These are phyloP conservation scores for Sus cebifrons DNA, from an alignment of 2,797 vertebrate genomes.

Conservation along the genomic window DNA sequence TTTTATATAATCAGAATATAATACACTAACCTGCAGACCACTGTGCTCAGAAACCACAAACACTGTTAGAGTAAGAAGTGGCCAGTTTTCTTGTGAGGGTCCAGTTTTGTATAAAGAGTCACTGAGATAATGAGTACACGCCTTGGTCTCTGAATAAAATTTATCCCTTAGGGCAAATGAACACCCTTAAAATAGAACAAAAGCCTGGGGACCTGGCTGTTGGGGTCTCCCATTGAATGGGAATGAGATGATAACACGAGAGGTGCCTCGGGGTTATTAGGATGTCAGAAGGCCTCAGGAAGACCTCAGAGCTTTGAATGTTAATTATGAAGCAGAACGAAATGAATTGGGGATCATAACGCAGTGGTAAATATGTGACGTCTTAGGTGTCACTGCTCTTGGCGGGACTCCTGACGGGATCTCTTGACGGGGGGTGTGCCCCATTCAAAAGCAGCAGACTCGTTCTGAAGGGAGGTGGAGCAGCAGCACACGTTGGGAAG, in stretches of 20 bases:
- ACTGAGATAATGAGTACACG: background rate
- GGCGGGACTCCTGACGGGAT: background rate
- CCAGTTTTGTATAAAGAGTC: constrained; percentile 25
- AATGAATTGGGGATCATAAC: constrained; percentile 25
- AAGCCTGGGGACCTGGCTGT: background rate
- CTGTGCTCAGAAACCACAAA: background rate
- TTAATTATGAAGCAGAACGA: constrained; percentile 8
- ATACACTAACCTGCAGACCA: background rate
- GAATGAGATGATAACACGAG: background rate
- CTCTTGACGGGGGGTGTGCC: background rate
- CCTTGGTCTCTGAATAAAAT: background rate
- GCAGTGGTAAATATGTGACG: background rate
- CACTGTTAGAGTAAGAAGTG: background rate
- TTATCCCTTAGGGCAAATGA: background rate
- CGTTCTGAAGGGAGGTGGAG: background rate
- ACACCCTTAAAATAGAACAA: background rate
- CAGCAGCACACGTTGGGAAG: background rate
- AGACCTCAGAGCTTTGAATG: background rate
- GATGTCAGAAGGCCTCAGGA: background rate
- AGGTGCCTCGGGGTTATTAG: background rate
- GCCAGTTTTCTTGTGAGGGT: background rate
- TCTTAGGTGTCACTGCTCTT: background rate
- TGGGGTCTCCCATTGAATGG: background rate
- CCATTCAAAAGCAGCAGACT: background rate
- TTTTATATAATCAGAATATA: background rate